Base-by-base conservation (phyloP, 1,140 invertebrate species). In the Cardiocondyla obscurior region DNA sequence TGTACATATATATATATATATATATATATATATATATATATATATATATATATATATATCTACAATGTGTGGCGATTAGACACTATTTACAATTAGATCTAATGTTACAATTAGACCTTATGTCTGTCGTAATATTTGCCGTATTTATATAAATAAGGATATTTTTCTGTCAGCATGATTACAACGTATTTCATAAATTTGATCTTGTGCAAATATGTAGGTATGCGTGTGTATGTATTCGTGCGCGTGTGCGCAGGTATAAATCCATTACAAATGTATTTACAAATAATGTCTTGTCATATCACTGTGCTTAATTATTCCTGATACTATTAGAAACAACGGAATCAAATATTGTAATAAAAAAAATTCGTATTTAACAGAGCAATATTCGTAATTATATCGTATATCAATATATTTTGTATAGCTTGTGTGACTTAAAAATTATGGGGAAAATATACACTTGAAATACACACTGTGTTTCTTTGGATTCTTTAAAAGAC, bases 1-100 rank as follows among this genome's bases (percentile, higher is more conserved):
- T n/a, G n/a, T n/a, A n/a, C n/a, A n/a, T n/a, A n/a, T n/a, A 88
- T 88, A 88, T 30, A 77, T 88, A 87, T 87, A 82, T 42, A 60
- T n/a, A n/a, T 22, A n/a, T 49, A n/a, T 49, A 49, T 49, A 49
- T 5, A 49, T 4, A 46, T 46, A 46, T 46, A 46, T 16, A 46
- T n/a, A n/a, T n/a, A n/a, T n/a, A 88, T 88, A 88, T 33, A 79
- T 88, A 88, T 88, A 83, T 46, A 42, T 6, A 88, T 39, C 58
- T 86, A 36, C 65, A 73, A 82, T 57, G 84, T 42, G 67, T 22
- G 53, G 19, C 69, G 39, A 57, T 85, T 85, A 88, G 46, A 65
- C 42, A 58, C 69, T 67, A 84, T 22, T 81, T n/a, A n/a, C n/a
- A n/a, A n/a, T n/a, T 79, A 46, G 76, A 85, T 70, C 42, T 51